A percentile compares a stretch with the other conserved stretches of the same genome.
Evolutionary conservation across 2,113 vertebrate genomes (phyloP).

Genomic region (Onychostoma macrolepis): DNA sequence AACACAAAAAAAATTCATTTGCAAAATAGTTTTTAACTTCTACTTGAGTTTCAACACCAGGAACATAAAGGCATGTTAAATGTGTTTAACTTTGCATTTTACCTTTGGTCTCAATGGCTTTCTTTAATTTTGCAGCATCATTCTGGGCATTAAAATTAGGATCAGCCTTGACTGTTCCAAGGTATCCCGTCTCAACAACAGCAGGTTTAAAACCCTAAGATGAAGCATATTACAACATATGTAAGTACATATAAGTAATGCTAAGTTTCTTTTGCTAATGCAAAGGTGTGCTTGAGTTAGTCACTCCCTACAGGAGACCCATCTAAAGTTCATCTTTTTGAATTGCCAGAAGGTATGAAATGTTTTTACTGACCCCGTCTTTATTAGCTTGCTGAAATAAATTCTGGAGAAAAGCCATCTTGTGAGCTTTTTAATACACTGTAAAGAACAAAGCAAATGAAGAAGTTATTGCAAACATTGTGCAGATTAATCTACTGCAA

Average conservation of each 20-base stretch:
- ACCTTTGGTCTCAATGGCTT: constrained; percentile 85
- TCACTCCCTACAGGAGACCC: background rate
- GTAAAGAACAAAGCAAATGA: background rate
- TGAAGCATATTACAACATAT: background rate
- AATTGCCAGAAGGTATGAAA: background rate
- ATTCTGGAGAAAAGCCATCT: constrained; percentile 30
- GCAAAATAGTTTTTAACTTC: background rate
- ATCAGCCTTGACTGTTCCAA: constrained; percentile 75
- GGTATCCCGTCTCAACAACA: constrained; percentile 55
- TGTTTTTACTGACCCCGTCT: background rate
- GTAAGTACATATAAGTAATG: background rate
- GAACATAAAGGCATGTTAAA: background rate
- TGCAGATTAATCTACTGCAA: background rate
- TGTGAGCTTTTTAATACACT: background rate
- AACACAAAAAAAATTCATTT: background rate
- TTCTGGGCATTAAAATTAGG: constrained; percentile 79
- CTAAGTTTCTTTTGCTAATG: background rate
- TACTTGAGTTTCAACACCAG: background rate
- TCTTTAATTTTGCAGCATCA: constrained; percentile 81
- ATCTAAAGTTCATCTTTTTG: background rate
- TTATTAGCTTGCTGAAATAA: background rate
- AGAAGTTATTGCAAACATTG: background rate
- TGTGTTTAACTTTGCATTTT: constrained; percentile 1
- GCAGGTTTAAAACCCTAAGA: constrained; percentile 55
- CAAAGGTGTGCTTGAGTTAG: background rate